phyloP scores from a whole-genome alignment of 1,140 invertebrate species.

The Apocrypta bakeri region DNA sequence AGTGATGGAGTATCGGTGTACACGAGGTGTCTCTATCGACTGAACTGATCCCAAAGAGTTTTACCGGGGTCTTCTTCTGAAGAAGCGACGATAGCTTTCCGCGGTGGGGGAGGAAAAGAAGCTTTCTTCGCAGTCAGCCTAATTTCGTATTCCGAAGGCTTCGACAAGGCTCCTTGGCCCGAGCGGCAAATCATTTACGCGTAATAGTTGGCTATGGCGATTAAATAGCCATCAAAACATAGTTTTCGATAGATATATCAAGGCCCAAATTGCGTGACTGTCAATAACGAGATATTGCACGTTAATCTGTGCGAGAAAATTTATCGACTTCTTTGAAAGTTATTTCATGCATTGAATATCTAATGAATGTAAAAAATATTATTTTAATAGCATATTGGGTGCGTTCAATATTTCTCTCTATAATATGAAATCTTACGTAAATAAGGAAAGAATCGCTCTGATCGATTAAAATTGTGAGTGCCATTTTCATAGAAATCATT shows the following conservation, averaged over 20 bases:
- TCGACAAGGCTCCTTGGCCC: background rate
- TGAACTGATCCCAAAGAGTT: constrained; percentile 37
- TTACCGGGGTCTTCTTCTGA: constrained; percentile 19
- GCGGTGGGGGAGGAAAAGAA: constrained; percentile 29
- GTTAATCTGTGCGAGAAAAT: no score
- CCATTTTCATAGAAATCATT: no score
- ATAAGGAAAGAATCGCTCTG: no score
- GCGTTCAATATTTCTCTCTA: no score
- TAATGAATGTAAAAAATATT: no score
- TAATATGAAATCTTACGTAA: no score
- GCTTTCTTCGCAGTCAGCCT: constrained; percentile 21
- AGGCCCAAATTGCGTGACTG: no score
- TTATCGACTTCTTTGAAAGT: no score
- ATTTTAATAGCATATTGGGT: no score
- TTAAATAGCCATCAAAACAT: background rate
- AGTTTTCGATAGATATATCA: background rate
- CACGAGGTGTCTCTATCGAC: constrained; percentile 24
- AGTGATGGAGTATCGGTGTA: background rate
- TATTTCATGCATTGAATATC: no score
- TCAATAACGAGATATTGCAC: no score
- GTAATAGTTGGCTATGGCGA: background rate
- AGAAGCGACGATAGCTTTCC: constrained; percentile 18
- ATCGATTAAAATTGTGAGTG: no score
- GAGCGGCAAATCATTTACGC: background rate
- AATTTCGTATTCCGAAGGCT: constrained; percentile 32